Conservation (phyloP, 2,888 invertebrate genomes). For the Neocrepidodera transversa region DNA sequence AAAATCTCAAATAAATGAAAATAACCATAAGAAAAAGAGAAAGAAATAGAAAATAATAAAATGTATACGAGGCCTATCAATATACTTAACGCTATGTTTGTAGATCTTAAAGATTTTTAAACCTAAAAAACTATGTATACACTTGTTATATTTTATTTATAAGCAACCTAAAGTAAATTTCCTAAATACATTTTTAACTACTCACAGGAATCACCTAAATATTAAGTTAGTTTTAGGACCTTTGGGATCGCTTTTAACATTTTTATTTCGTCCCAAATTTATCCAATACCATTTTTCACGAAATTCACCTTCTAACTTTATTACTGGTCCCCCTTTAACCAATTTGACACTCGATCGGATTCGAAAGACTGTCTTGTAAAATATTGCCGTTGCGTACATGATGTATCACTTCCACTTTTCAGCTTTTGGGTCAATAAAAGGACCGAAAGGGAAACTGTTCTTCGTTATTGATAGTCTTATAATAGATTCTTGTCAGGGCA, state of each 20-base stretch:
- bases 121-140: too few species aligned
- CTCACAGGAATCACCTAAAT: too few species aligned
- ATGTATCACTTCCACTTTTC: constrained; percentile 16
- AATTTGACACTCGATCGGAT: constrained; percentile 20
- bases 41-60: too few species aligned
- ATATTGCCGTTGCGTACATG: constrained; percentile 9
- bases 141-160: too few species aligned
- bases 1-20: too few species aligned
- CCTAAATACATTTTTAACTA: too few species aligned
- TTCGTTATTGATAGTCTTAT: not conserved
- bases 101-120: too few species aligned
- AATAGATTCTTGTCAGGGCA: not conserved
- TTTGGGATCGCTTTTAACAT: not conserved
- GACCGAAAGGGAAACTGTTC: not conserved
- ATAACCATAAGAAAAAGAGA: too few species aligned
- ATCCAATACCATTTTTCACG: constrained; percentile 4
- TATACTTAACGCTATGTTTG: too few species aligned
- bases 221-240: too few species aligned
- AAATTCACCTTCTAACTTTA: constrained; percentile 7
- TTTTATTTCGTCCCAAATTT: not conserved
- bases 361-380: constrained; percentile 13
- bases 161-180: too few species aligned
- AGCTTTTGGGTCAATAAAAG: constrained; percentile 5
- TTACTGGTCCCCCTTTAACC: not conserved
- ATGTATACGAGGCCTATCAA: too few species aligned